Evolutionary conservation across 2,113 vertebrate species (phyloP), one percentile per base, ranked within the genome.

Genomic region (Seriola aureovittata): DNA sequence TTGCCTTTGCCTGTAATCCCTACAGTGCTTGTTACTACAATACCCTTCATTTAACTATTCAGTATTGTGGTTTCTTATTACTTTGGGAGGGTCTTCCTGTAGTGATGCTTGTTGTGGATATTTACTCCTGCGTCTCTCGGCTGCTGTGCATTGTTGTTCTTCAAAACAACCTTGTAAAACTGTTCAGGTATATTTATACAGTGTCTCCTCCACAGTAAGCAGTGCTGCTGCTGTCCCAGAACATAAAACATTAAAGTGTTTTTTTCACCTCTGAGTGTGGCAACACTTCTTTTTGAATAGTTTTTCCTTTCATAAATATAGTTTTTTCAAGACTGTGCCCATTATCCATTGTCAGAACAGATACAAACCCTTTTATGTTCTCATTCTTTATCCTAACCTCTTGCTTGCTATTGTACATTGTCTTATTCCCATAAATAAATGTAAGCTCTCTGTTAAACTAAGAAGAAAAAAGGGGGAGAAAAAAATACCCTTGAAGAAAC

Each of bases 201-300:
- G 55, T 73, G 79, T 84, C 80, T 88, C 75, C 32, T 78, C 50
- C 57, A 34, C 75, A 42, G 77, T 71, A 48, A 85, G 83, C 42
- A 11, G 48, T 19, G 11, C 75, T 69, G 42, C 76, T 17, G 21
- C 76, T 60, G 62, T 86, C 87, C 85, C 84, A 48, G 32, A 80
- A 79, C 87, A 92, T 93, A 71, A 92, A 91, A 93, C 86, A 92
- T 91, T 88, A 21, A 90, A 84, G 59, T 77, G 81, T 85, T 91
- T 80, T 79, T 88, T 82, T 89, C 88, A 89, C 89, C 82, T 87
- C 76, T 65, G 54, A 60, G 64, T 34, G n/a, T 36, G 73, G 57
- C 65, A 75, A 44, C 40, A n/a, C 12, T 64, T 79, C 23, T 77
- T 74, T 91, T 75, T 79, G 54, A n/a, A 29, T 19, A 7, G 13